These are phyloP conservation scores for Drosophila cardini DNA, from an alignment of 1,140 invertebrate species.

Conservation along the genomic window DNA sequence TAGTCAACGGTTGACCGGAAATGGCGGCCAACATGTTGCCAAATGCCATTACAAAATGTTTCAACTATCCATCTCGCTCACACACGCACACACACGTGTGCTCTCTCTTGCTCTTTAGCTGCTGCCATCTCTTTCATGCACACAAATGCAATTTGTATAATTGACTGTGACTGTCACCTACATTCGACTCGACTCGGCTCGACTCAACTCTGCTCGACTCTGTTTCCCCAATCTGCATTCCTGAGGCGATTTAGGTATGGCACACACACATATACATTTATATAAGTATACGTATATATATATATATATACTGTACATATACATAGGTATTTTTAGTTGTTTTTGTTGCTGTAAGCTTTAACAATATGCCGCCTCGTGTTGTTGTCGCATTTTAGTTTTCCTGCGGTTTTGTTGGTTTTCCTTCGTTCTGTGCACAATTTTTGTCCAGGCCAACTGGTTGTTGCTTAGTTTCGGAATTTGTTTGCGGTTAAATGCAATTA, in stretches of 20 bases:
- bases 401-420: constrained; percentile 62
- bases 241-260: constrained; percentile 51
- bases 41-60: constrained; percentile 48
- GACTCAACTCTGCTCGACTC: constrained; percentile 26
- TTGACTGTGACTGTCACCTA: constrained; percentile 75
- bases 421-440: neutral
- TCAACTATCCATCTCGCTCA: neutral
- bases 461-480: constrained; percentile 64
- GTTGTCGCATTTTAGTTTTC: constrained; percentile 65
- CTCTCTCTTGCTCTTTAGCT: neutral
- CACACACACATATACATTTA: neutral
- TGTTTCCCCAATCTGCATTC: constrained; percentile 8
- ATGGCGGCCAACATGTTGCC: constrained; percentile 57
- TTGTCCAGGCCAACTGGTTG: constrained; percentile 25
- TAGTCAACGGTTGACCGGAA: constrained; percentile 32
- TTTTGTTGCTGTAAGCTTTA: neutral
- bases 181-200: constrained; percentile 24
- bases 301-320: constrained; percentile 56
- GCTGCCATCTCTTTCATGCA: neutral
- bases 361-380: constrained; percentile 1
- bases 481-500: constrained; percentile 80
- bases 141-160: constrained; percentile 78
- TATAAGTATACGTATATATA: neutral
- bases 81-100: neutral
- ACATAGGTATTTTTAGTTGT: constrained; percentile 71